Percentiles rank a stretch among this genome's conserved stretches.
phyloP scores from a whole-genome alignment of 64 coral and sea anemone species.

The Montipora sp. region DNA sequence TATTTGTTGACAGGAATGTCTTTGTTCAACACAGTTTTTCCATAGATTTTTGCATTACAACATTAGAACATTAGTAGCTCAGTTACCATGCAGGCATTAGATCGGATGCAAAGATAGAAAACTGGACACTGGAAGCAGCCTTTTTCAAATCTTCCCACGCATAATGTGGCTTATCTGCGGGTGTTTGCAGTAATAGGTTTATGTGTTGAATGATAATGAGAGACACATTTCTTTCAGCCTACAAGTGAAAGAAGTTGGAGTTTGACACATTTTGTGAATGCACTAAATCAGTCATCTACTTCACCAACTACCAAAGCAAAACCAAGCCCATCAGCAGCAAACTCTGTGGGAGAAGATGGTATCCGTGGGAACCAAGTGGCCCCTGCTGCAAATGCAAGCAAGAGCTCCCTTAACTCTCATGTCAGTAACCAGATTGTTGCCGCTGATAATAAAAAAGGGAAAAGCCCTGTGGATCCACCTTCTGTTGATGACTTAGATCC shows the following conservation, averaged over 20 bases:
- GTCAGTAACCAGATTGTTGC: not conserved
- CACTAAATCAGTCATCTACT: constrained; percentile 31
- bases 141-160: too few species aligned
- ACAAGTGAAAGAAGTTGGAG: constrained; percentile 22
- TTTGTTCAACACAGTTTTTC: too few species aligned
- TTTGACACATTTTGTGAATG: constrained; percentile 3
- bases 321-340: constrained; percentile 58
- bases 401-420: constrained; percentile 34
- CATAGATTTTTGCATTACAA: too few species aligned
- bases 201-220: not conserved
- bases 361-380: constrained; percentile 89
- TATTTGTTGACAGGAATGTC: too few species aligned
- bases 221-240: constrained; percentile 10
- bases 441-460: not conserved
- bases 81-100: too few species aligned
- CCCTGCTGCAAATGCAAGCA: constrained; percentile 63
- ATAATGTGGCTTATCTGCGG: too few species aligned
- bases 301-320: constrained; percentile 63
- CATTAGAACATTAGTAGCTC: too few species aligned
- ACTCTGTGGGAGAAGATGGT: constrained; percentile 74
- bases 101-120: too few species aligned
- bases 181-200: not conserved
- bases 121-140: too few species aligned
- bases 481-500: not conserved
- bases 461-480: not conserved